Conservation (phyloP, 2,113 vertebrate genomes). For the Buteo buteo region DNA sequence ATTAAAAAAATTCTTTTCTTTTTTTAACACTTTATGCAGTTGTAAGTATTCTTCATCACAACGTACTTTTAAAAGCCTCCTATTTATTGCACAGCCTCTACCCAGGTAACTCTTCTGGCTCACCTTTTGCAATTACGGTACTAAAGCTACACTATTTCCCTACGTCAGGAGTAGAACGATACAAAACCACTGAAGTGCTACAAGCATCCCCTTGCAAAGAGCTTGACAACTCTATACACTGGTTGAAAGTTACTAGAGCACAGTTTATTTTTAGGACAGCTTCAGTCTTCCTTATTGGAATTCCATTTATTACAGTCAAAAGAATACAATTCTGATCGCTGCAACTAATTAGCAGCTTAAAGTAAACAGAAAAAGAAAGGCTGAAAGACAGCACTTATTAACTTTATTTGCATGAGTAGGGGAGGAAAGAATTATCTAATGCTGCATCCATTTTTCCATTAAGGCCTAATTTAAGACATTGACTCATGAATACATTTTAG, state of each 20-base stretch:
- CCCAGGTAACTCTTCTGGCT: neutral
- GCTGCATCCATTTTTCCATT: constrained; percentile 38
- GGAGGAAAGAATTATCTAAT: constrained; percentile 51
- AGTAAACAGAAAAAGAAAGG: constrained; percentile 22
- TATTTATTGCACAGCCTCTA: neutral
- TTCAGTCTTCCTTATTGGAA: constrained; percentile 21
- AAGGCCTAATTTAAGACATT: constrained; percentile 34
- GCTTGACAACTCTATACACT: neutral
- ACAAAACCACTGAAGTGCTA: neutral
- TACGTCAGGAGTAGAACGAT: neutral
- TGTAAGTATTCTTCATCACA: neutral
- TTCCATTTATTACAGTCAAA: constrained; percentile 18
- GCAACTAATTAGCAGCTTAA: constrained; percentile 34
- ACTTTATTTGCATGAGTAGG: neutral
- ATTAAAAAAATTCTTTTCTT: neutral
- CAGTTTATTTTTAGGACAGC: constrained; percentile 32
- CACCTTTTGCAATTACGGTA: neutral
- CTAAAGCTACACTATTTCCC: neutral
- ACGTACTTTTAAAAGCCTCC: neutral
- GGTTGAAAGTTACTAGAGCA: neutral
- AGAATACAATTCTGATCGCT: constrained; percentile 17
- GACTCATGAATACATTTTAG: constrained; percentile 21
- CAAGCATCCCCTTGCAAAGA: neutral
- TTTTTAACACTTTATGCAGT: neutral
- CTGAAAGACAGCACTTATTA: neutral